Base-by-base conservation (phyloP, 2,888 invertebrate genomes). In the Amiota minor region DNA sequence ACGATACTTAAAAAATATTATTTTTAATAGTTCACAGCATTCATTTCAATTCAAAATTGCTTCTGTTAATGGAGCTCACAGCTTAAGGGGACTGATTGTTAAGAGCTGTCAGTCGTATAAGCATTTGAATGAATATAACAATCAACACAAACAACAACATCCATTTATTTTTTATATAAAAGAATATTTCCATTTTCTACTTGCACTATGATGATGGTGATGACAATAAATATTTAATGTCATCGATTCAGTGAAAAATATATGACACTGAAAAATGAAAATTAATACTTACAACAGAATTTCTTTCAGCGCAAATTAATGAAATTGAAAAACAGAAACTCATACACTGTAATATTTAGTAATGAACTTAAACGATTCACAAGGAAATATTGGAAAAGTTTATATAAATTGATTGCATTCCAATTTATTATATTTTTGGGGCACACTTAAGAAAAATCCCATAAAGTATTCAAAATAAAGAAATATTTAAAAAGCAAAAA, bases 1-100 rank as follows among this genome's bases (percentile, higher is more conserved):
- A 47, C 49, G 65, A 65, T 47, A 68, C 67, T 68, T 68, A 68
- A 23, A 35, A 68, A 53, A 53, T 68, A 68, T 68, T 68, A 68
- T 50, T 53, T 68, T 65, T 46, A n/a, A 64, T 64, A 64, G 64
- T 64, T 45, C 9, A 35, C 23, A 46, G 46, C 18, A 59, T 59
- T 59, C 16, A 59, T 11, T 50, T 50, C 53, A 50, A 50, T n/a
- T 50, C 53, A 50, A 35, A 35, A 46, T 35, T 46, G 64, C 65
- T 20, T 18, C 12, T 20, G 59, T 4, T 50, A 50, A n/a, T n/a
- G 53, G 12, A n/a, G 53, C 53, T n/a, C 12, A 50, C 53, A 35
- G 35, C 35, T 35, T 50, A 59, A 20, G 59, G 59, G 16, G 59
- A 11, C 53, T 12, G 35, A 35, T 8, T 35, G 35, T 35, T 35